Evolutionary conservation across 2,797 vertebrate genomes (phyloP), one percentile per base, ranked within the genome.

Genomic region (Threskiornis aethiopicus): DNA sequence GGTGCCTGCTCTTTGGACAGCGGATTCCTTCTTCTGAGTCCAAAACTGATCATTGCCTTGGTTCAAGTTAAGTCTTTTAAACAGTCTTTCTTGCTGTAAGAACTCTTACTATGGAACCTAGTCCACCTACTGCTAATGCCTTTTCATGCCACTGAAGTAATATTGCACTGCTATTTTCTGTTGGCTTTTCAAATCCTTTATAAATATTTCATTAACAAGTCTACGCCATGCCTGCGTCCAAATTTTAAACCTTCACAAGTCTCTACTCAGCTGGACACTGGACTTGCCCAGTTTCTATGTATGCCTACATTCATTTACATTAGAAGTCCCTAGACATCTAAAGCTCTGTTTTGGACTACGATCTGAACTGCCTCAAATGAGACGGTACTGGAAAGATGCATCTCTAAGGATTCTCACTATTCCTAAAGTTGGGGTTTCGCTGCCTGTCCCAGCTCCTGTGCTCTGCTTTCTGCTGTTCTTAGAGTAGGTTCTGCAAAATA

Each of bases 51-150:
- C 4, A 17, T 71, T 17, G 64, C 93, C 97, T 96, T 83, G 87
- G 95, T 89, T 96, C 92, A 94, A 96, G 96, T 95, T 57, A 92
- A 84, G 97, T 97, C 96, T 96, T 89, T 99, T 98, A 99, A 97
- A 99, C 98, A 29, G 99, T 99, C 98, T 99, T 99, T 98, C 99
- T 98, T 96, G 99, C 98, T 51, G 99, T 99, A 96, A 99, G 98
- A 96, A 99, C 99, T 98, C 99, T 96, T 71, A 99, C 98, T 95
- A 99, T 99, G 97, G 98, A 99, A 72, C 99, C 99, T 49, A 99
- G 98, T 72, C 99, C 99, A 81, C 99, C 99, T 89, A 98, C 98
- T 51, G 98, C 99, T 92, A 99, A 97, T 44, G 98, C 99, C 99
- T 99, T 41, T 41, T 41, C 41, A 41, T 41, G 41, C 13, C 13